phyloP scores from a whole-genome alignment of 2,797 vertebrate genomes.

The Fistularia commersonii region DNA sequence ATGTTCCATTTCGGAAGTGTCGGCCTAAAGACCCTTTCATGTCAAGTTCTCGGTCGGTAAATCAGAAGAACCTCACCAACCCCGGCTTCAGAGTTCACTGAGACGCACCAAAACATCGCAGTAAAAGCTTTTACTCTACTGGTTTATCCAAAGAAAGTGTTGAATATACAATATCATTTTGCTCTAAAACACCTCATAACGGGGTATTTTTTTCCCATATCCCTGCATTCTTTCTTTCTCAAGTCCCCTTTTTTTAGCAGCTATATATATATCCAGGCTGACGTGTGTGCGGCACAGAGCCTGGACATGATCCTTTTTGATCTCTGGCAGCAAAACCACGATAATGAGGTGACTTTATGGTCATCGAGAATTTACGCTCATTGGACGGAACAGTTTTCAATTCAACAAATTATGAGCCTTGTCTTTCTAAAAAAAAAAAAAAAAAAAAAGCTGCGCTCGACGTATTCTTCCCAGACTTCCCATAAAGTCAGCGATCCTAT shows the following conservation, averaged over 20 bases:
- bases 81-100: no score
- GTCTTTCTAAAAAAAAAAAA: slow-evolving; percentile 1
- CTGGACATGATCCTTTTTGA: slow-evolving; percentile 22
- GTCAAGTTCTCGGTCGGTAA: no score
- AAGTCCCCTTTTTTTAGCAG: slow-evolving; percentile 15
- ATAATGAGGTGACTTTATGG: slow-evolving; percentile 50
- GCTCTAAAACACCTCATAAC: slow-evolving; percentile 34
- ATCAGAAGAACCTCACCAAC: no score
- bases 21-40: no score
- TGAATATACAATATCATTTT: slow-evolving; percentile 1
- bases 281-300: slow-evolving; percentile 14
- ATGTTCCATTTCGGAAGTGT: no score
- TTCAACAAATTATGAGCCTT: slow-evolving; percentile 34
- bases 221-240: slow-evolving; percentile 5
- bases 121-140: slow-evolving; percentile 4
- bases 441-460: slow-evolving; percentile 9
- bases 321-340: slow-evolving; percentile 27
- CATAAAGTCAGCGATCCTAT: slow-evolving; percentile 11
- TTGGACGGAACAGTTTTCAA: slow-evolving; percentile 42
- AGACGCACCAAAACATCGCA: no score
- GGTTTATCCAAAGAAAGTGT: slow-evolving; percentile 6
- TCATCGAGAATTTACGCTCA: slow-evolving; percentile 34
- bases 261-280: slow-evolving; percentile 17
- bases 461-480: slow-evolving; percentile 38
- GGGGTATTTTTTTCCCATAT: neutral